Evolutionary conservation across 2,113 vertebrate species (phyloP), one percentile per base, ranked within the genome.

Genomic region (Nanorana parkeri): DNA sequence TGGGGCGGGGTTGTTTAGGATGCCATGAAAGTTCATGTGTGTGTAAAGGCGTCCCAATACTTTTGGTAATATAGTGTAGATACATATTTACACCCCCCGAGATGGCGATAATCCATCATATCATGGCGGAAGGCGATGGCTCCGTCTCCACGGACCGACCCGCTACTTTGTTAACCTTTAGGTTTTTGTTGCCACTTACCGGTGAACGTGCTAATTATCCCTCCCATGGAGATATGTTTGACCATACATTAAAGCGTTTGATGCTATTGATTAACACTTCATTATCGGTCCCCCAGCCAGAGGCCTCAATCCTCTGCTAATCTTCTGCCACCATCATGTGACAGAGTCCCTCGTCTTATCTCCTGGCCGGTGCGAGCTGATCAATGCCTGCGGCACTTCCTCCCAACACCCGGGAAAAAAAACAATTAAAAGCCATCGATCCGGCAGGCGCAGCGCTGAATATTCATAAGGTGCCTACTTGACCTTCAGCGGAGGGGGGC

Each of bases 371-470:
- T 91, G 92, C 86, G 93, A 95, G 92, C 91, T 91, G 93, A 99
- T 99, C 97, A 94, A 99, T 99, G 93, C 93, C 92, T 93, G 95
- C 93, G 95, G 96, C 95, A 97, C 96, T 98, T 97, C 95, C 95
- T 96, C 96, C 95, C 94, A 94, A 93, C 96, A 95, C 95, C 92
- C 94, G 94, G 96, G 96, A 98, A 98, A 95, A 98, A 98, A 81
- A 78, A 98, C 97, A 99, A 99, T 99, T 99, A 99, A 98, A 98
- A 97, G 88, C 89, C 91, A 99, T 99, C 95, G 96, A 99, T 99
- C 94, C 92, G 88, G 91, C 90, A 89, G 88, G 86, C 11, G 54
- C 84, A 90, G 92, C 88, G 90, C 97, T 99, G 97, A 98, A 99
- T 99, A 99, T 99, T 96, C 97, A 97, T 96, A 95, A 96, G 15